Conservation (phyloP, 2,113 vertebrate species). For the Ictalurus punctatus region DNA sequence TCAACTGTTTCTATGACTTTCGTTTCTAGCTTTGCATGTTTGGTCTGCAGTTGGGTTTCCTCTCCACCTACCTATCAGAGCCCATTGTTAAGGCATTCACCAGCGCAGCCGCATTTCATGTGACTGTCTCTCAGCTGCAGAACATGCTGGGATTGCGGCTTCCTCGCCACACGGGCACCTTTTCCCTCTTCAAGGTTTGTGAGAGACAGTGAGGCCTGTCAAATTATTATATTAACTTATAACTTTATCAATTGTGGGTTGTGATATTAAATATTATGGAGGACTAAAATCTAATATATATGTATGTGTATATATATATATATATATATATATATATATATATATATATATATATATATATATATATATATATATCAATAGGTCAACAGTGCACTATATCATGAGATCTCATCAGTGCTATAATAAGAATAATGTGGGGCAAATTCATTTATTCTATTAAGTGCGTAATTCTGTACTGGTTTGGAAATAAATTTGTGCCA, state of each 20-base stretch:
- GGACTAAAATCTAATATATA: neutral
- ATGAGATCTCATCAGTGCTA: neutral
- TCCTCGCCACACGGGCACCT: constrained; percentile 81
- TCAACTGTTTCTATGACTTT: constrained; percentile 11
- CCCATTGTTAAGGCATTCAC: constrained; percentile 91
- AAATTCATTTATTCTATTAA: neutral
- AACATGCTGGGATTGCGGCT: constrained; percentile 85
- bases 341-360: no score
- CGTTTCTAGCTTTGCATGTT: constrained; percentile 83
- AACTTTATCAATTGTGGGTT: neutral
- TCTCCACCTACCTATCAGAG: constrained; percentile 88
- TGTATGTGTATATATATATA: no score
- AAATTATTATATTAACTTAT: neutral
- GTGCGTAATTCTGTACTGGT: neutral
- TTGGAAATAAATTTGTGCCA: no score
- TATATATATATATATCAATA: no score
- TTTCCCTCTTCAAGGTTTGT: constrained; percentile 85
- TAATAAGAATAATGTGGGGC: neutral
- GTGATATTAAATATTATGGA: neutral
- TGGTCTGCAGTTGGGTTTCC: constrained; percentile 83
- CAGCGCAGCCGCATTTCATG: constrained; percentile 87
- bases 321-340: no score
- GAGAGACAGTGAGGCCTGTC: neutral
- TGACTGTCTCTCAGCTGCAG: constrained; percentile 86
- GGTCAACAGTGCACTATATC: neutral